Evolutionary conservation across 2,888 invertebrate species (phyloP), one percentile per base, ranked within the genome.

Genomic region (Mesorhabditis belari): DNA sequence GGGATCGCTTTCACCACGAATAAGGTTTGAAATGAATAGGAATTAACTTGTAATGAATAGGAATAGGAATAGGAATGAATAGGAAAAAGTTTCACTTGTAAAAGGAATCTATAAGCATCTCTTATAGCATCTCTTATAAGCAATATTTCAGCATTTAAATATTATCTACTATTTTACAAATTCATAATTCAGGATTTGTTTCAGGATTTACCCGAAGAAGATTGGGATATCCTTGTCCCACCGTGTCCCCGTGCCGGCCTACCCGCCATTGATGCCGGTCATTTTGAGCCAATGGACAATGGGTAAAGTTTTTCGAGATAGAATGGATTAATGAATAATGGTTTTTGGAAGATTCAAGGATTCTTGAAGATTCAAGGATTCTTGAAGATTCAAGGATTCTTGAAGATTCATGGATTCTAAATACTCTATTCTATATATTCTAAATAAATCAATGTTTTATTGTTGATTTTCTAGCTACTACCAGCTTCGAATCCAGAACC

Each of bases 191-290:
- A 63, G 63, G 12, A 9, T 51, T 27, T n/a, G 12, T 12, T 25
- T 25, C 26, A 21, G 12, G 6, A 1, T 9, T 19, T 17, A 24
- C 4, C 55, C 12, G 69, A 73, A 53, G 62, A 65, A 6, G 68
- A 71, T 17, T 55, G 61, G 28, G 66, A 71, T 52, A 49, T 66
- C 4, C 61, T 58, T 5, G 67, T 66, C 17, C 63, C 67, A 12
- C 62, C 73, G 0, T 67, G 69, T 56, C 69, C 67, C 6, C 70
- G 68, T 44, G 66, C 68, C 50, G 68, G 70, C 0, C 62, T 71
- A 5, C 69, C 70, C 0, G 65, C 70, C 6, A 71, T 73, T 63
- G 73, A 73, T 53, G 51, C 60, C 49, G 70, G 69, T 28, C 69
- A 70, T 35, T 71, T 69, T 35, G 64, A 59, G 17, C 66, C 69